Base-by-base conservation (phyloP, 2,888 invertebrate species). In the Eucriotettix oculatus region DNA sequence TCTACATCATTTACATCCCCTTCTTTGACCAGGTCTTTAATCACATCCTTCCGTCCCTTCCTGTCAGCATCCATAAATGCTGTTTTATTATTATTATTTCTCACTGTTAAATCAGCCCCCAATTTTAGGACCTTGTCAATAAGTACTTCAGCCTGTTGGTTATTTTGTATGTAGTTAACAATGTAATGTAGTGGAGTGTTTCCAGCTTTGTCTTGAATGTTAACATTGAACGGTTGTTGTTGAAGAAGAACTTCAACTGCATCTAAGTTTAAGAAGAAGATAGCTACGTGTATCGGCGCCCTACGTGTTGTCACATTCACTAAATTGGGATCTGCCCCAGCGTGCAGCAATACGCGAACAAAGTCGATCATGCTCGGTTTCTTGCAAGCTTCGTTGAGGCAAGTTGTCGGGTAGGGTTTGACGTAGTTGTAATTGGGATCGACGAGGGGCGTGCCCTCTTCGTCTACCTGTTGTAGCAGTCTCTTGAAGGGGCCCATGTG, bases 371-470 rank as follows among this genome's bases (percentile, higher is more conserved):
- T 41, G n/a, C 44, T 42, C 41, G 48, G 40, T 14, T 55, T 55
- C 16, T 59, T 59, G 40, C 59, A 55, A 10, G 59, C 55, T 5
- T 55, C 12, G 5, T 59, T 48, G 16, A 59, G 14, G 41, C 59
- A 59, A 11, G 59, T 59, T 29, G 59, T 52, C 44, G 54, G 52
- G 14, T 55, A 16, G 10, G 59, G 59, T 29, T 59, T 52, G 16
- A 54, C 55, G 42, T 59, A 59, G n/a, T 44, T 44, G 44, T 59
- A 44, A 16, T 59, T 44, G 10, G 59, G 59, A 44, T 59, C 44
- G 10, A 56, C 48, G 1, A 59, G 1, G n/a, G 14, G n/a, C 14
- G 17, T 43, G 14, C 59, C 59, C 16, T 59, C 59, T 14, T 54
- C 14, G 16, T 56, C 43, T 2, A 29, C 43, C 16, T 48, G 40